Evolutionary conservation across 2,797 vertebrate genomes (phyloP).

Genomic region (Acipenser transmontanus): DNA sequence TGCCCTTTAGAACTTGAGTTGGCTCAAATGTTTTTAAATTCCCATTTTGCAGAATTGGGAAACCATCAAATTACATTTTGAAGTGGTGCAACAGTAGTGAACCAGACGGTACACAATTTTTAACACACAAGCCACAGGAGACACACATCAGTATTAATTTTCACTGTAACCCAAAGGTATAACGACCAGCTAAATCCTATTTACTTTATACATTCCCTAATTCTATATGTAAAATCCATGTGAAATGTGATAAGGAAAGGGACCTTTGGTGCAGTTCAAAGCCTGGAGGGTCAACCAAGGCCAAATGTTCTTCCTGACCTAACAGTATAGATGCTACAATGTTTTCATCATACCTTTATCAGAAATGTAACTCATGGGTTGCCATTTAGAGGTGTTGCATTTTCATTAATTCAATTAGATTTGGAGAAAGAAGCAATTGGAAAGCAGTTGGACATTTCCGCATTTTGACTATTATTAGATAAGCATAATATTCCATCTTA

Average conservation of each 20-base stretch:
- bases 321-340: too few species aligned
- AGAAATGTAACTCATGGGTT: too few species aligned
- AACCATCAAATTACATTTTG: neutral
- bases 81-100: neutral
- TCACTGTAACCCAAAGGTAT: neutral
- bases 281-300: neutral
- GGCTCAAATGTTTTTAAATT: slow-evolving; percentile 4
- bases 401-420: too few species aligned
- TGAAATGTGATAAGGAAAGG: neutral
- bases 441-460: too few species aligned
- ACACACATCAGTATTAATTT: neutral
- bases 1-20: neutral
- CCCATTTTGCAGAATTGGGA: neutral
- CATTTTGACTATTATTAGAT: too few species aligned
- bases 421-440: too few species aligned
- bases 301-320: neutral
- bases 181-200: neutral
- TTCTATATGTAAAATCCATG: neutral
- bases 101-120: neutral
- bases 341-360: too few species aligned
- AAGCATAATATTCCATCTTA: too few species aligned
- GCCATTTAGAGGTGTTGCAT: too few species aligned
- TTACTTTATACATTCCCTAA: neutral
- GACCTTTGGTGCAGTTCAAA: neutral
- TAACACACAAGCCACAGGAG: neutral